Evolutionary conservation across 2,888 invertebrate species (phyloP), one percentile per base, ranked within the genome.

Genomic region (Stenchaetothrips biformis): DNA sequence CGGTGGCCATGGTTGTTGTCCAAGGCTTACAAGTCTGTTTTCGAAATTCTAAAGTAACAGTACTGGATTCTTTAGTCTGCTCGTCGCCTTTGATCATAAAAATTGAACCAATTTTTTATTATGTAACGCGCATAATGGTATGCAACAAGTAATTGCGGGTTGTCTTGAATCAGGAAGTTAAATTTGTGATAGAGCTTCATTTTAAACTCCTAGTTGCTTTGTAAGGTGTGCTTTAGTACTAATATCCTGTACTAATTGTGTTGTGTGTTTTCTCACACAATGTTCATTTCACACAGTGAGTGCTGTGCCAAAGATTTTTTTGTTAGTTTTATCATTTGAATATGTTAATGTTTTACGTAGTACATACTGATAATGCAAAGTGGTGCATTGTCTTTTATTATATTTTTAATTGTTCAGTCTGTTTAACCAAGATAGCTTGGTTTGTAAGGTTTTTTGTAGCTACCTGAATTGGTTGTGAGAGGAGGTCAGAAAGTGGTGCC

Each of bases 281-380:
- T 21, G 67, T 21, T 74, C 18, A 59, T 59, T 74, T 25, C 25
- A 74, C 25, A 74, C 25, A 74, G 11, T 74, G 67, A 25, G 67
- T 25, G 67, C 67, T 74, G 67, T 74, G 67, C 67, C 67, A 74
- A 74, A 74, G 67, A 74, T 74, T 74, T 74, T 74, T 74, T 21
- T 74, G 67, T 74, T 74, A 25, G 21, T 74, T 74, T 74, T 74
- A 74, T 74, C 25, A 21, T 74, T n/a, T 74, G 67, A 25, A 25
- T 74, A 25, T 74, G 25, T 74, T 53, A 11, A 53, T 18, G 13
- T 53, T 53, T 53, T 53, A 53, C 13, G 11, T 53, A 53, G 53
- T 53, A 53, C 13, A 18, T 53, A 53, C 18, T 13, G 53, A 18
- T 53, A 53, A 18, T 53, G 13, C 53, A 0, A 53, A 4, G 37